Evolutionary conservation across 2,888 invertebrate genomes (phyloP).

Genomic region (Torymus aiolomorphi): DNA sequence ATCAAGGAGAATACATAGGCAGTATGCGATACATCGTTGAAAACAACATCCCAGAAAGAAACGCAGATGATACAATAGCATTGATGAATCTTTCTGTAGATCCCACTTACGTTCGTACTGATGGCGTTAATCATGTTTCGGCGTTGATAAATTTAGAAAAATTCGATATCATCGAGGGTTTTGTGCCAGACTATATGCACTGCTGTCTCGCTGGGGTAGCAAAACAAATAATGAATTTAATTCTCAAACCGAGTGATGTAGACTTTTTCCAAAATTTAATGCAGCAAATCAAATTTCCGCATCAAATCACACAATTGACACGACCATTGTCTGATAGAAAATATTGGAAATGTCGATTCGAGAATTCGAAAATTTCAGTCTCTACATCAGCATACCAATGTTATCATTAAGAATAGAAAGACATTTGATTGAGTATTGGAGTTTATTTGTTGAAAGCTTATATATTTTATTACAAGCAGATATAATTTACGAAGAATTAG

Average conservation of each 20-base stretch:
- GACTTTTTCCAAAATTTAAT: not conserved
- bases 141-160: conserved; percentile 31
- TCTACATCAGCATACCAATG: conserved; percentile 38
- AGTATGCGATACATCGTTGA: too few relatives aligned
- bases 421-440: conserved; percentile 27
- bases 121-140: conserved; percentile 28
- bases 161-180: conserved; percentile 43
- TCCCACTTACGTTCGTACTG: too few relatives aligned
- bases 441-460: conserved; percentile 28
- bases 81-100: too few relatives aligned
- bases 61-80: too few relatives aligned
- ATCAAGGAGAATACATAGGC: too few relatives aligned
- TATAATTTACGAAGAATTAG: conserved; percentile 1
- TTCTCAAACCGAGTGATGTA: not conserved
- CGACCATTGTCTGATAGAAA: not conserved
- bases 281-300: conserved; percentile 1
- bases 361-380: conserved; percentile 41
- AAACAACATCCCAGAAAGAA: too few relatives aligned
- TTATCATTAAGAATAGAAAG: conserved; percentile 2
- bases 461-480: conserved; percentile 22
- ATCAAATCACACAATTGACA: not conserved
- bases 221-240: conserved; percentile 16
- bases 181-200: conserved; percentile 43
- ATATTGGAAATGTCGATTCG: conserved; percentile 17
- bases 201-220: conserved; percentile 21